These are phyloP conservation scores for Brachyalestes nurse DNA, from an alignment of 2,797 vertebrate genomes.

Conservation along the genomic window DNA sequence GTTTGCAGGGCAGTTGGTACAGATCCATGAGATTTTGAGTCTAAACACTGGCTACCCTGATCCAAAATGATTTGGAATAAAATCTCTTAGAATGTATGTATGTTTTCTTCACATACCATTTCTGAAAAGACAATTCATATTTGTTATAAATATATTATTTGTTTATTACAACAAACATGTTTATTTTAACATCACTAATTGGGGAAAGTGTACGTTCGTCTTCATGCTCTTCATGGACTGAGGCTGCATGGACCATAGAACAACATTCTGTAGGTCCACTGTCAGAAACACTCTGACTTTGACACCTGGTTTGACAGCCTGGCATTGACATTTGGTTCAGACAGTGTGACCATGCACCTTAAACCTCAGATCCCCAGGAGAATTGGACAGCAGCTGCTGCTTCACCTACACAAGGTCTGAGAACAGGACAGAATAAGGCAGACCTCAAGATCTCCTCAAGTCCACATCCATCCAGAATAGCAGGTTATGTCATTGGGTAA, in stretches of 20 bases:
- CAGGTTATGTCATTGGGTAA: background rate
- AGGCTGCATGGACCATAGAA: background rate
- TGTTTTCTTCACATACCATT: too few relatives aligned
- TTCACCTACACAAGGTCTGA: background rate
- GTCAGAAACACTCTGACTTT: background rate
- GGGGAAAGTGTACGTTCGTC: background rate
- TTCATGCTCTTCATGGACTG: background rate
- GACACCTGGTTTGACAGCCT: conserved; percentile 15
- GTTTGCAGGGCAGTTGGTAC: too few relatives aligned
- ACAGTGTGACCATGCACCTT: background rate
- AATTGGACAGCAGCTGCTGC: conserved; percentile 2
- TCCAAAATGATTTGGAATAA: too few relatives aligned
- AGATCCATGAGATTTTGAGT: too few relatives aligned
- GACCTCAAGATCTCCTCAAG: background rate
- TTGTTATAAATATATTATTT: background rate
- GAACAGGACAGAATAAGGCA: background rate
- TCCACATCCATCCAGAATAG: background rate
- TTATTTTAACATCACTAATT: background rate
- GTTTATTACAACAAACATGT: too few relatives aligned
- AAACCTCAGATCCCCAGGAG: background rate
- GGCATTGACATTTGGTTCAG: conserved; percentile 6
- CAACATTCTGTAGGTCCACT: background rate
- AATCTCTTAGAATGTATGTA: too few relatives aligned
- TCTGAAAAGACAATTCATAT: too few relatives aligned
- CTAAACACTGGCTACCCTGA: too few relatives aligned